phyloP scores from a whole-genome alignment of 35 echinoderm and acorn worm genomes.

The Hemicentrotus pulcherrimus region DNA sequence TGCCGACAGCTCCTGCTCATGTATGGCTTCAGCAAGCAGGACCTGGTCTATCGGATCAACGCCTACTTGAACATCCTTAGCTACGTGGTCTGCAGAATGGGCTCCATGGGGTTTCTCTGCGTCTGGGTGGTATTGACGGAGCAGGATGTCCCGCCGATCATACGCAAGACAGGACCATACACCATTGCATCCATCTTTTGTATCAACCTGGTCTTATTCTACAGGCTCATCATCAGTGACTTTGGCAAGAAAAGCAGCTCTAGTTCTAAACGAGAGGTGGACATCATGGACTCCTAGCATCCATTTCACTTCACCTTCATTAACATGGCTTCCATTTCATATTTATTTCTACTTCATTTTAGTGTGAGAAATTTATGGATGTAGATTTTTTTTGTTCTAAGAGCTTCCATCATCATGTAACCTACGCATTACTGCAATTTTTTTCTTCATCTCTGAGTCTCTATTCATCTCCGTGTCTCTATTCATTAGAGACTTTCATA shows the following conservation, averaged over 20 bases:
- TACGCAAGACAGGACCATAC: conserved; percentile 26
- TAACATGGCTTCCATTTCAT: not conserved
- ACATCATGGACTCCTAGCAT: conserved; percentile 44
- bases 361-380: not conserved
- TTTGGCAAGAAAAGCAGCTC: not conserved
- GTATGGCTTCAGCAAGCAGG: conserved; percentile 63
- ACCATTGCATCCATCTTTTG: not conserved
- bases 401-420: too few species aligned
- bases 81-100: conserved; percentile 63
- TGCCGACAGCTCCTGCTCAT: conserved; percentile 80
- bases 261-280: not conserved
- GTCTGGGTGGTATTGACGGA: conserved; percentile 13
- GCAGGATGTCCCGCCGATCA: not conserved
- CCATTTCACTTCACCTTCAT: not conserved
- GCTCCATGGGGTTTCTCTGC: conserved; percentile 38
- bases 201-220: conserved; percentile 40
- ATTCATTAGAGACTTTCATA: not conserved
- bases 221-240: conserved; percentile 27
- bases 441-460: too few species aligned
- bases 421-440: too few species aligned
- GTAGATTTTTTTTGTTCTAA: not conserved
- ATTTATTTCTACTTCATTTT: not conserved
- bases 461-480: not conserved
- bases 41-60: conserved; percentile 57
- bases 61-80: conserved; percentile 68